phyloP scores from a whole-genome alignment of 2,888 invertebrate genomes.

The Trachelus stipa region DNA sequence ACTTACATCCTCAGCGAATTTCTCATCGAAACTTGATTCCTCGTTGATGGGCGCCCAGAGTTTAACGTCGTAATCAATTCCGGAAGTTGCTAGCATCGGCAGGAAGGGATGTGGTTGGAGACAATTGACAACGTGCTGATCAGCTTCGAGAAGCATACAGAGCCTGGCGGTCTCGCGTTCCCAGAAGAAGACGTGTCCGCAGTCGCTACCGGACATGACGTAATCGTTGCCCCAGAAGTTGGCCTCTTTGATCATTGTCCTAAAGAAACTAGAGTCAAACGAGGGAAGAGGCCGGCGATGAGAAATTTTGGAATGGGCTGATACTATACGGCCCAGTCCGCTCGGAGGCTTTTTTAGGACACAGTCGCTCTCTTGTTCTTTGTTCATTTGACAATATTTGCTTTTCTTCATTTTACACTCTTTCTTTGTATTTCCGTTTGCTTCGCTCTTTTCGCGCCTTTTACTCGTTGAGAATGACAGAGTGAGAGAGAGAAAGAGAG shows the following conservation, averaged over 20 bases:
- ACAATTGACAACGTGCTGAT: slow-evolving; percentile 87
- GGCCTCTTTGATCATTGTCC: slow-evolving; percentile 87
- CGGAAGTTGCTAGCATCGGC: slow-evolving; percentile 83
- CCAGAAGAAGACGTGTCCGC: slow-evolving; percentile 90
- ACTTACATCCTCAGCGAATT: slow-evolving; percentile 75
- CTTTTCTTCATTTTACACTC: not conserved
- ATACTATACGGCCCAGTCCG: slow-evolving; percentile 60
- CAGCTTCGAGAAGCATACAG: slow-evolving; percentile 82
- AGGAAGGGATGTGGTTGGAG: slow-evolving; percentile 85
- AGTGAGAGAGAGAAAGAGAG: not conserved
- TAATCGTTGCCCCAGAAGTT: slow-evolving; percentile 86
- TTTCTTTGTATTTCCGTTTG: not conserved
- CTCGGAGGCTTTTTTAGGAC: slow-evolving; percentile 62
- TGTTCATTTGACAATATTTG: not conserved
- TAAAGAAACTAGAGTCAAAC: slow-evolving; percentile 68
- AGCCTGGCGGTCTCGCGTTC: slow-evolving; percentile 77
- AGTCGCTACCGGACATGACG: slow-evolving; percentile 90
- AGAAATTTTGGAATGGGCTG: slow-evolving; percentile 47
- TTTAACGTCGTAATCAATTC: slow-evolving; percentile 90
- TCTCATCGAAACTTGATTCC: slow-evolving; percentile 73
- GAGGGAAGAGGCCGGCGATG: slow-evolving; percentile 42
- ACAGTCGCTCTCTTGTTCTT: not conserved
- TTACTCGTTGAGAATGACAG: not conserved
- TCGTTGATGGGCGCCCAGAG: slow-evolving; percentile 81
- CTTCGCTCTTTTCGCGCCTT: not conserved